These are phyloP conservation scores for Drosophila bunnanda DNA, from an alignment of 2,888 invertebrate genomes.

Conservation along the genomic window DNA sequence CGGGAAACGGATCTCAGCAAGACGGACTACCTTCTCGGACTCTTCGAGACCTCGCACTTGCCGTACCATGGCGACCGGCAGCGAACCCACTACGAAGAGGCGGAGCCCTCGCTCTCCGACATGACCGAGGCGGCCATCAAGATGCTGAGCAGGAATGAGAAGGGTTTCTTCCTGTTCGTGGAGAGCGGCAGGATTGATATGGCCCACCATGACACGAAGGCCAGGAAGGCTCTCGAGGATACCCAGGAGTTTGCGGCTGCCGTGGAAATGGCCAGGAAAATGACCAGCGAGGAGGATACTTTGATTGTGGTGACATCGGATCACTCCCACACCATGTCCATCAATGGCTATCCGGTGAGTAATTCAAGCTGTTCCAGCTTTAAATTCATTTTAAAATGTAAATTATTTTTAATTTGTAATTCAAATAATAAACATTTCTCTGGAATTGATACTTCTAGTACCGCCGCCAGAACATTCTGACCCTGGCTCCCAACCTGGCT, in stretches of 20 bases:
- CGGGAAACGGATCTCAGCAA: slow-evolving; percentile 82
- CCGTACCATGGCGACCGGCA: slow-evolving; percentile 87
- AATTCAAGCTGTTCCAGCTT: not conserved
- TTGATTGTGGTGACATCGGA: slow-evolving; percentile 92
- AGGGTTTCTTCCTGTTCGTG: slow-evolving; percentile 91
- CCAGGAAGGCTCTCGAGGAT: slow-evolving; percentile 91
- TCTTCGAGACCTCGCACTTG: slow-evolving; percentile 86
- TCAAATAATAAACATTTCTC: not conserved
- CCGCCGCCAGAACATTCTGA: slow-evolving; percentile 85
- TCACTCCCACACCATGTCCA: slow-evolving; percentile 91
- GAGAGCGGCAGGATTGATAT: slow-evolving; percentile 86
- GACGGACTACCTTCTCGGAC: slow-evolving; percentile 87
- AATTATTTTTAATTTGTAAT: not conserved
- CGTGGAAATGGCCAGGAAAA: slow-evolving; percentile 87
- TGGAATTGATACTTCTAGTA: slow-evolving; percentile 43
- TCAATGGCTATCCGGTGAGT: slow-evolving; percentile 87
- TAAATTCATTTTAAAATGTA: not conserved
- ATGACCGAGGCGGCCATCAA: slow-evolving; percentile 89
- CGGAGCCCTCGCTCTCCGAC: slow-evolving; percentile 88
- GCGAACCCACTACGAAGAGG: slow-evolving; percentile 82
- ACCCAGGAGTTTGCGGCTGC: slow-evolving; percentile 91
- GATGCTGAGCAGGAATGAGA: slow-evolving; percentile 86
- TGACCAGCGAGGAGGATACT: slow-evolving; percentile 89
- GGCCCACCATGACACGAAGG: slow-evolving; percentile 88
- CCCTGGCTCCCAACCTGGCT: slow-evolving; percentile 85